Evolutionary conservation across 2,113 vertebrate species (phyloP), one percentile per base, ranked within the genome.

Genomic region (Lophius piscatorius): DNA sequence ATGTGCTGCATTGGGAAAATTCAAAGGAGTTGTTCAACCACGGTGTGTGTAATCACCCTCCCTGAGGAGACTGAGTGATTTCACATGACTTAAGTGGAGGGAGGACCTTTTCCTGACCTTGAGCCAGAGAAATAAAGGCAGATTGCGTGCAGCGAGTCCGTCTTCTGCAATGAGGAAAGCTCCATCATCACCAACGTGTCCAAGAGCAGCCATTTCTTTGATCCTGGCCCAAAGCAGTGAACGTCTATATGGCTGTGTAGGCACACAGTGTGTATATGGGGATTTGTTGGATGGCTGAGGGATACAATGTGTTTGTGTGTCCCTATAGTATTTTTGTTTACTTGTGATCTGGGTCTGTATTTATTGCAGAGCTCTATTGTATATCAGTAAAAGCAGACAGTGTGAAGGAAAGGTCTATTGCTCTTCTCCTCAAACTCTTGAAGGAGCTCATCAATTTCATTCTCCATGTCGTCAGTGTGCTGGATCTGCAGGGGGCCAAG

Each of bases 371-470:
- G 40, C 24, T 47, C 35, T 71, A 21, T 22, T 38, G 20, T 48
- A 28, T 36, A 29, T 95, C 92, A 99, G 93, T 99, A 98, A 92
- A 99, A 99, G 90, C 97, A 99, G 87, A 99, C 94, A 0, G 95
- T 98, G 80, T 99, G 97, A 63, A 98, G 94, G 77, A 99, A 98
- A 84, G 95, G 93, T 72, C 96, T 89, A 75, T 94, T 94, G 45
- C 96, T 99, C 87, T 99, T 99, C 64, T 99, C 97, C 86, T 99
- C 97, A 16, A 99, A 98, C 86, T 99, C 97, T 78, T 99, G 97
- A 71, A 99, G 87, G 51, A 99, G 94, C 79, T 99, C 97, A 1
- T 99, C 97, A 1, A 99, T 98, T 86, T 99, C 97, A 7, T 98
- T 98, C 84, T 99, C 97, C 97, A 99, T 98, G 77, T 99, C 97